Evolutionary conservation across 2,113 vertebrate species (phyloP).

Genomic region (Pica pica): DNA sequence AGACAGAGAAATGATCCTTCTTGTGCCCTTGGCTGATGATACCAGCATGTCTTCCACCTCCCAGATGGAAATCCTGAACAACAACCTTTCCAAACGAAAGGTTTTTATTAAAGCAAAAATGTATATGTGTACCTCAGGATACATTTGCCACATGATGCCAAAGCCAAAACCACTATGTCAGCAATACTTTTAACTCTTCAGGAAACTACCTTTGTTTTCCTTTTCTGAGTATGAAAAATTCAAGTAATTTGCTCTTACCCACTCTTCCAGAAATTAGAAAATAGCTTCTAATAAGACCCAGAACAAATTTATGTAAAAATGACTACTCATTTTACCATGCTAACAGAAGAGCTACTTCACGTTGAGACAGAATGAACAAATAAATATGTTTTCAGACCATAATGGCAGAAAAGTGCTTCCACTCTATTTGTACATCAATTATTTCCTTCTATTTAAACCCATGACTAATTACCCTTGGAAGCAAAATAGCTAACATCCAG

Average conservation of each 20-base stretch:
- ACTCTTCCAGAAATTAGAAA: constrained; percentile 23
- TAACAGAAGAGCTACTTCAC: constrained; percentile 21
- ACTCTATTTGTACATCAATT: constrained; percentile 23
- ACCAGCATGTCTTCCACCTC: background rate
- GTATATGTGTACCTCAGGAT: background rate
- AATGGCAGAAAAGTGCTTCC: constrained; percentile 31
- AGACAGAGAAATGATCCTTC: background rate
- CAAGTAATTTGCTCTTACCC: background rate
- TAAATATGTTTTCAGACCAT: constrained; percentile 16
- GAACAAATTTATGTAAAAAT: background rate
- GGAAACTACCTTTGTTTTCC: background rate
- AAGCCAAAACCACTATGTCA: background rate
- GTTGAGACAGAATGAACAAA: constrained; percentile 31
- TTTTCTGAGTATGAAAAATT: background rate
- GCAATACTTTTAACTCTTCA: background rate
- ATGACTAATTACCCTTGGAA: constrained; percentile 51
- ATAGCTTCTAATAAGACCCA: constrained; percentile 2
- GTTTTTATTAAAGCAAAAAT: background rate
- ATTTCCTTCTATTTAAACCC: constrained; percentile 44
- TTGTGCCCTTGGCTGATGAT: background rate
- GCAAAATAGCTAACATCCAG: constrained; percentile 33
- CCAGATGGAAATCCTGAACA: background rate
- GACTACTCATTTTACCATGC: background rate
- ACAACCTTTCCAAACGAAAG: background rate
- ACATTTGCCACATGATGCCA: background rate